A percentile compares a stretch with the other conserved stretches of the same genome.
Conservation (phyloP, 2,113 vertebrate genomes). For the Octodon degus region DNA sequence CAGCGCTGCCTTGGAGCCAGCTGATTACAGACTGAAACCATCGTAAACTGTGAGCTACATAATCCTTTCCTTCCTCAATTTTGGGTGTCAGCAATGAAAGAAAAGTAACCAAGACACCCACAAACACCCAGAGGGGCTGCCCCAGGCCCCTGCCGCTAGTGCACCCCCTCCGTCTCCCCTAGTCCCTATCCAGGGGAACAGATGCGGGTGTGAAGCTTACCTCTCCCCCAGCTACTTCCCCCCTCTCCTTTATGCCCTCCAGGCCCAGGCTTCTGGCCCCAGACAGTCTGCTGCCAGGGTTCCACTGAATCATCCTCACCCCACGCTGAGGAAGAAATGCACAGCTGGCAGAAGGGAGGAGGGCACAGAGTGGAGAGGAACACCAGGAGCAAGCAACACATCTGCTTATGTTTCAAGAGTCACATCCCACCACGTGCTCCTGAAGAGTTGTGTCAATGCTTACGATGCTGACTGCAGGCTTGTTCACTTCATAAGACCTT, state of each 20-base stretch:
- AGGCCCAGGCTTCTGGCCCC: not conserved
- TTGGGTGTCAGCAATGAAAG: no score
- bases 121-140: accelerated
- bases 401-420: not conserved
- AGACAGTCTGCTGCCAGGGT: not conserved
- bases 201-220: not conserved
- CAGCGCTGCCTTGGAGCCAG: no score
- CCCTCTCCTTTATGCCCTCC: not conserved
- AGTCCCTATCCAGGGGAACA: no score
- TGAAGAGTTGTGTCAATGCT: not conserved
- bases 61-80: no score
- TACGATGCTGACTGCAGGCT: not conserved
- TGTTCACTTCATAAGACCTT: not conserved
- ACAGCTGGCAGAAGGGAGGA: not conserved
- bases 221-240: not conserved
- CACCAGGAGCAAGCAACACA: no score
- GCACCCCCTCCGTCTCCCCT: not conserved
- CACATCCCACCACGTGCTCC: not conserved
- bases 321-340: not conserved
- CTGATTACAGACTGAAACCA: no score
- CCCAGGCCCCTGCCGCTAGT: not conserved
- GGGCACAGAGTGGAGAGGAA: not conserved
- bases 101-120: no score
- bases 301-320: conserved; percentile 36
- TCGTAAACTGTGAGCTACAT: no score